Percentiles rank a stretch among this genome's conserved stretches.
These are phyloP conservation scores for Drosophila tripunctata DNA, from an alignment of 2,888 invertebrate species.

Conservation along the genomic window DNA sequence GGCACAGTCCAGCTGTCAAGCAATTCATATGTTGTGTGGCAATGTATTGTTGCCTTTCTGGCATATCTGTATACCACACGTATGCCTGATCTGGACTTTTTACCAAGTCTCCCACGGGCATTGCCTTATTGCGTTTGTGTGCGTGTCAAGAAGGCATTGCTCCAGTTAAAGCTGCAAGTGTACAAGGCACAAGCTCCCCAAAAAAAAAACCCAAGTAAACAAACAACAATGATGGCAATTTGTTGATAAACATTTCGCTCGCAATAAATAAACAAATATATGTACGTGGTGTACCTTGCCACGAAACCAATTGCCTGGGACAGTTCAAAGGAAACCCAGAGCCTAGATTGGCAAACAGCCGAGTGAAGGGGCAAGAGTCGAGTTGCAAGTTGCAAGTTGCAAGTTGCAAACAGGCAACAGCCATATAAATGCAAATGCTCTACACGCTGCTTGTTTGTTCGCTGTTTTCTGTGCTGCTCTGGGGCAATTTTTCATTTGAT, in stretches of 20 bases:
- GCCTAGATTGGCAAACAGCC: slow-evolving; percentile 15
- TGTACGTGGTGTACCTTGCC: slow-evolving; percentile 45
- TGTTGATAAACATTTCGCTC: slow-evolving; percentile 83
- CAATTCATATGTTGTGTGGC: slow-evolving; percentile 3
- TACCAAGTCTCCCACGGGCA: slow-evolving; percentile 23
- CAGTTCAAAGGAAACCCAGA: slow-evolving; percentile 47
- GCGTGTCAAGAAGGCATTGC: slow-evolving; percentile 57
- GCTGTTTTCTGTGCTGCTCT: slow-evolving; percentile 69
- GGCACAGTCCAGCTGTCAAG: not conserved
- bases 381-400: slow-evolving; percentile 14
- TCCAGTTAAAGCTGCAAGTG: slow-evolving; percentile 60
- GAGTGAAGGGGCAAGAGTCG: slow-evolving; percentile 1
- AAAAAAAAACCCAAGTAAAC: slow-evolving; percentile 16
- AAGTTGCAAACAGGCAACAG: too few relatives aligned
- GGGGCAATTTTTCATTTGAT: slow-evolving; percentile 82
- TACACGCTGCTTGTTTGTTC: slow-evolving; percentile 66
- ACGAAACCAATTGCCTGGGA: slow-evolving; percentile 50
- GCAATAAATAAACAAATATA: slow-evolving; percentile 81
- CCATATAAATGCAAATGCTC: slow-evolving; percentile 80
- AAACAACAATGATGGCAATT: slow-evolving; percentile 81
- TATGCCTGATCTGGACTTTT: not conserved
- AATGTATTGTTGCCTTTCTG: not conserved
- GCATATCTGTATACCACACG: slow-evolving; percentile 4
- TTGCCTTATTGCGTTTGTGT: slow-evolving; percentile 42
- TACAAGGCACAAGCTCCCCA: slow-evolving; percentile 23